phyloP scores from a whole-genome alignment of 2,888 invertebrate species.

The Apamea crenata region DNA sequence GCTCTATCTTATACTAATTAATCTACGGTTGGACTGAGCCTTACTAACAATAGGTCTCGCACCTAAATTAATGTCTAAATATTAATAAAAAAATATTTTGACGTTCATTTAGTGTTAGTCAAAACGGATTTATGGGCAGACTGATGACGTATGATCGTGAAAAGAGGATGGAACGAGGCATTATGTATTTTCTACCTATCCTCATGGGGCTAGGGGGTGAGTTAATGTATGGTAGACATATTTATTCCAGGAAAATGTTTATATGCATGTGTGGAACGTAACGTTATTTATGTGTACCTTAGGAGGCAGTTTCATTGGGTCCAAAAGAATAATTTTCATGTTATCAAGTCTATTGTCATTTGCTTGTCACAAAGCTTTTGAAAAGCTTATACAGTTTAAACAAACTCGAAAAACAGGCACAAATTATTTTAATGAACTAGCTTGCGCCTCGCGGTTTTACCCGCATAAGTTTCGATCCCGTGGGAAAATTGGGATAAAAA shows the following conservation, averaged over 20 bases:
- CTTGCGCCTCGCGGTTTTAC: no score
- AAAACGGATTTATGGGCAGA: neutral
- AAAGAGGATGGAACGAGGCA: neutral
- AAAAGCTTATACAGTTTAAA: neutral
- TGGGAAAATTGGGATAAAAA: no score
- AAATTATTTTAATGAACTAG: neutral
- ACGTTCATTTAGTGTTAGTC: neutral
- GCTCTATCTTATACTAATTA: neutral
- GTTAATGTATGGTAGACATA: neutral
- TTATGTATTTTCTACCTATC: neutral
- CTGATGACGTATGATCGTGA: neutral
- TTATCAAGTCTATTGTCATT: neutral
- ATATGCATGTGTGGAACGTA: neutral
- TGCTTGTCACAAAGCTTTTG: neutral
- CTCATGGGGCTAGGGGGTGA: slow-evolving; percentile 16
- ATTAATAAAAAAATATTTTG: neutral
- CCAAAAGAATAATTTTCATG: neutral
- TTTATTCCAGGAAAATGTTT: neutral
- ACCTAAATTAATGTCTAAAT: neutral
- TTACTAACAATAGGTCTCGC: neutral
- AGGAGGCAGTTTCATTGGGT: neutral
- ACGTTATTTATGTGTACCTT: neutral
- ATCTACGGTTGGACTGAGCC: neutral
- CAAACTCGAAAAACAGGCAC: neutral
- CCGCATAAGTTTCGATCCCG: no score